phyloP scores from a whole-genome alignment of 2,113 vertebrate genomes.

The Pongo abelii region DNA sequence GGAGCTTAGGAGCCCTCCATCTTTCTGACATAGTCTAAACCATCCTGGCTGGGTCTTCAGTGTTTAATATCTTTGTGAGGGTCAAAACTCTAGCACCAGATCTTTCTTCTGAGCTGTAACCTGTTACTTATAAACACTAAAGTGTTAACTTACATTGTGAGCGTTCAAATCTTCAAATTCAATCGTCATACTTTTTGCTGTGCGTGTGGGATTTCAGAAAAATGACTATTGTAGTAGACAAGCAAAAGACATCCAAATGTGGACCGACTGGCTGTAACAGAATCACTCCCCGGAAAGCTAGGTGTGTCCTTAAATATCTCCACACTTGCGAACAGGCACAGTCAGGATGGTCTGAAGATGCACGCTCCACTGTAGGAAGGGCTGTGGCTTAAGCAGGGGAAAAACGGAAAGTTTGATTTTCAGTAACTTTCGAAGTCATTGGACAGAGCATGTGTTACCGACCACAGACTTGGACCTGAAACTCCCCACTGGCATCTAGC shows the following conservation, averaged over 20 bases:
- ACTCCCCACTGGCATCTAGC: rapidly evolving
- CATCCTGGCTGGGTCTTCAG: neutral
- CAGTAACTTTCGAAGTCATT: rapidly evolving
- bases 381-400: neutral
- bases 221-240: neutral
- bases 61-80: neutral
- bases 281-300: neutral
- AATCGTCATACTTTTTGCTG: rapidly evolving
- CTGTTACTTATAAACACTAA: too few relatives aligned
- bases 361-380: neutral
- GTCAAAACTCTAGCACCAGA: too few relatives aligned
- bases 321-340: rapidly evolving
- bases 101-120: neutral
- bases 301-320: rapidly evolving
- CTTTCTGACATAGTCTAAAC: neutral
- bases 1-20: rapidly evolving
- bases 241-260: neutral
- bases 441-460: rapidly evolving
- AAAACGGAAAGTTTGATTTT: rapidly evolving
- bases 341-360: rapidly evolving
- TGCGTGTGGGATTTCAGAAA: neutral
- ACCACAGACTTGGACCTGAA: rapidly evolving
- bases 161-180: neutral
- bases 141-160: too few relatives aligned
- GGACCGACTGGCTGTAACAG: rapidly evolving